phyloP scores from a whole-genome alignment of 2,888 invertebrate genomes.

The Parochlus steinenii region DNA sequence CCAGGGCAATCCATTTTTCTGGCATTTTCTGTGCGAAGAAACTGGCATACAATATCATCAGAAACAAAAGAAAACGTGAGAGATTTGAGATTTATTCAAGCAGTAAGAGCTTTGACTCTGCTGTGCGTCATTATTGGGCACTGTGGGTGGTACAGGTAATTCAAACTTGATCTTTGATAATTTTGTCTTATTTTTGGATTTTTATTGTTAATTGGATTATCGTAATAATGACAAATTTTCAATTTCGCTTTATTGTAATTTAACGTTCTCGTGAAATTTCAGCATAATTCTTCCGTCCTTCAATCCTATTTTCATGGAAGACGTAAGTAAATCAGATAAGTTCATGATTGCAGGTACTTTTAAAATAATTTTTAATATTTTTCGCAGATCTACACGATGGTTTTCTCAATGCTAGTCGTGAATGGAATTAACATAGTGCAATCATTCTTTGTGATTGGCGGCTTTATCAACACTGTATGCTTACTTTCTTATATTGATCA shows the following conservation, averaged over 20 bases:
- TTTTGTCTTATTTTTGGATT: no score
- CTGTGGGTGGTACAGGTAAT: no score
- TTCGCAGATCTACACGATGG: background rate
- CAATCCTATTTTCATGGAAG: constrained; percentile 14
- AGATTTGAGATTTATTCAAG: constrained; percentile 13
- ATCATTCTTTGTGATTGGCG: constrained; percentile 13
- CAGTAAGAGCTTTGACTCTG: constrained; percentile 12
- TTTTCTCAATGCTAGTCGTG: constrained; percentile 10
- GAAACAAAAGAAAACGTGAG: constrained; percentile 3
- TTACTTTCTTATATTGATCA: constrained; percentile 2
- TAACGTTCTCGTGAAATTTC: constrained; percentile 6
- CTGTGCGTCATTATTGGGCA: constrained; percentile 13
- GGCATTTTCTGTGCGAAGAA: constrained; percentile 12
- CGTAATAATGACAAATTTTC: no score
- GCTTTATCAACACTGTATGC: constrained; percentile 10
- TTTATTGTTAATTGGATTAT: no score
- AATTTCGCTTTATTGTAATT: no score
- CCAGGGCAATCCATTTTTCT: constrained; percentile 8
- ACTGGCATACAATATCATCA: constrained; percentile 12
- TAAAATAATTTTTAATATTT: background rate
- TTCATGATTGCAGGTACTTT: background rate
- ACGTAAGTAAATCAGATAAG: constrained; percentile 6
- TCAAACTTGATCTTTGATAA: no score
- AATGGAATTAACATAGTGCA: constrained; percentile 14
- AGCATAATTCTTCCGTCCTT: constrained; percentile 6